Conservation (phyloP, 2,113 vertebrate species). For the Glaucomys volans region DNA sequence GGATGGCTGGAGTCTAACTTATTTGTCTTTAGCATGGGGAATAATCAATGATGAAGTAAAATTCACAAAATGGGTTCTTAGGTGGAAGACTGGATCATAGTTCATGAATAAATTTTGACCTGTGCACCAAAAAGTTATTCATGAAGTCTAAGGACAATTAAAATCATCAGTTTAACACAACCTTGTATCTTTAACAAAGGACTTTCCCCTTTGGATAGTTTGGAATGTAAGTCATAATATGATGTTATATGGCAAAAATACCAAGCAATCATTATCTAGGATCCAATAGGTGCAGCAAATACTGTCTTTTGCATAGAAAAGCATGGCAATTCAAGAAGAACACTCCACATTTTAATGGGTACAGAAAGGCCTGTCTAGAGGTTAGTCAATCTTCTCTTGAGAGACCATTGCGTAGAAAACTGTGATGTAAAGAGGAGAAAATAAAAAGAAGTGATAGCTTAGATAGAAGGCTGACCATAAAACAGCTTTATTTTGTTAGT, state of each 20-base stretch:
- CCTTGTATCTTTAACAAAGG: not conserved
- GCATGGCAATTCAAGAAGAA: not conserved
- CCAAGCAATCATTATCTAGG: not conserved
- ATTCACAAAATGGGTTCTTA: not conserved
- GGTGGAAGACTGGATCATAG: not conserved
- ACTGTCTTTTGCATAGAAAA: not conserved
- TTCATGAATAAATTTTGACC: slow-evolving; percentile 27
- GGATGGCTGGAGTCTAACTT: not conserved
- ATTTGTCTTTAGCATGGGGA: not conserved
- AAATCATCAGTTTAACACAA: not conserved
- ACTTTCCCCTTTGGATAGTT: not conserved
- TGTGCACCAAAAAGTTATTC: not conserved
- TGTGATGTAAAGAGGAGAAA: not conserved
- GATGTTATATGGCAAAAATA: not conserved
- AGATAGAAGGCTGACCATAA: not conserved
- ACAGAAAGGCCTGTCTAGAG: not conserved
- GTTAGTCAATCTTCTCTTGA: not conserved
- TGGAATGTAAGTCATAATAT: not conserved
- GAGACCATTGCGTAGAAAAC: not conserved
- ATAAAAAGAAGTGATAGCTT: not conserved
- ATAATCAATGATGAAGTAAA: not conserved
- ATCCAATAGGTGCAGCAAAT: not conserved
- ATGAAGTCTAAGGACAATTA: not conserved
- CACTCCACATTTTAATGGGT: not conserved
- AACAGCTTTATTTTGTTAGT: not conserved